These are phyloP conservation scores for Mythimna ferrago DNA, from an alignment of 2,888 invertebrate genomes.

Conservation along the genomic window DNA sequence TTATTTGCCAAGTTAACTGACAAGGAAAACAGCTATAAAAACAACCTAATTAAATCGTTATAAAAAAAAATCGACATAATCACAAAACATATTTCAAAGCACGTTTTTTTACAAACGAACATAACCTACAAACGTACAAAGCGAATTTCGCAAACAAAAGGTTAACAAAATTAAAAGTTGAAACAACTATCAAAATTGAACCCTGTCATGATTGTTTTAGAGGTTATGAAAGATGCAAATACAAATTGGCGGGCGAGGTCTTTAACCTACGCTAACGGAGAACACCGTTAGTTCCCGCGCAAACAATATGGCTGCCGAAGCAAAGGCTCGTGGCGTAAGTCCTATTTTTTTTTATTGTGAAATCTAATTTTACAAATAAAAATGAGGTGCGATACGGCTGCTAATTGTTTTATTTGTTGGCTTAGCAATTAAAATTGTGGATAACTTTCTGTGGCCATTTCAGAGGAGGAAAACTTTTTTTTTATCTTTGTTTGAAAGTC, in stretches of 20 bases:
- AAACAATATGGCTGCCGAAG: conserved; percentile 75
- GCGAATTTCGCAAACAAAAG: conserved; percentile 64
- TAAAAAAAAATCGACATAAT: conserved; percentile 23
- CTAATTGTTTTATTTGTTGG: conserved; percentile 40
- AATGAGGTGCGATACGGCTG: conserved; percentile 37
- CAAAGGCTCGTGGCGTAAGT: conserved; percentile 65
- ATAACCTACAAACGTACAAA: conserved; percentile 64
- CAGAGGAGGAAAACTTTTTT: not conserved
- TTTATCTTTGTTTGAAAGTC: not conserved
- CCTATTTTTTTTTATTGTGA: conserved; percentile 60
- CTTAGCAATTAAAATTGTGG: conserved; percentile 40
- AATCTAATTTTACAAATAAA: conserved; percentile 38
- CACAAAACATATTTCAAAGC: conserved; percentile 44
- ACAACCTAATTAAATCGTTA: conserved; percentile 24
- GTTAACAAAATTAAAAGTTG: conserved; percentile 52
- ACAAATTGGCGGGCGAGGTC: conserved; percentile 66
- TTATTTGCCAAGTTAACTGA: not conserved
- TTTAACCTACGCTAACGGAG: conserved; percentile 75
- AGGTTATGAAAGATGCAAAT: conserved; percentile 53
- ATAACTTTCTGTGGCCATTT: not conserved
- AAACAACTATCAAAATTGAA: conserved; percentile 57
- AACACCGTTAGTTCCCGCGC: conserved; percentile 77
- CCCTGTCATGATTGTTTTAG: conserved; percentile 46
- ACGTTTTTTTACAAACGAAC: conserved; percentile 49
- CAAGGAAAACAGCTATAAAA: not conserved